Conservation (phyloP, 2,113 vertebrate species). For the Anolis sagrei region DNA sequence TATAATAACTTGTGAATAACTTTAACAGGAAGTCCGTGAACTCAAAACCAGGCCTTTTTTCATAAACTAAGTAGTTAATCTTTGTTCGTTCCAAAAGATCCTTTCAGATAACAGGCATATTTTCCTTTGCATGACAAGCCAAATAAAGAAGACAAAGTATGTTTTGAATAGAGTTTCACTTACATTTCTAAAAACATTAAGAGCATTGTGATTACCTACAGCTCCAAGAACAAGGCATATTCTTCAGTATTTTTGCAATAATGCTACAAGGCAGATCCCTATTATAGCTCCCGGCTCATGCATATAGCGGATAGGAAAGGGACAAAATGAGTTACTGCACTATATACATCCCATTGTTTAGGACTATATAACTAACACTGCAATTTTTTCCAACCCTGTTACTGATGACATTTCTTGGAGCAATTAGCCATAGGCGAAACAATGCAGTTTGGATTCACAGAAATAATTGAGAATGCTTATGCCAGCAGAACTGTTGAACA, state of each 20-base stretch:
- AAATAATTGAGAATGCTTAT: no score
- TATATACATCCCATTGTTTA: neutral
- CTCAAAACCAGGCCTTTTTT: constrained; percentile 15
- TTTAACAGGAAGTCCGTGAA: constrained; percentile 37
- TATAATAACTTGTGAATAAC: constrained; percentile 20
- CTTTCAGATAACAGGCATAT: constrained; percentile 19
- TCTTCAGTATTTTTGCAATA: neutral
- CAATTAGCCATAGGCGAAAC: neutral
- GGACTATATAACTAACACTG: neutral
- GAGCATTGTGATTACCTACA: neutral
- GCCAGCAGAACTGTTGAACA: no score
- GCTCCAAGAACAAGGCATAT: neutral
- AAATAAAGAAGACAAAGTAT: neutral
- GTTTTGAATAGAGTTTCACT: neutral
- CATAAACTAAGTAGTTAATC: constrained; percentile 26
- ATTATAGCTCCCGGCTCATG: neutral
- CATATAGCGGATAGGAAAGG: neutral
- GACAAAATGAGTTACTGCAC: neutral
- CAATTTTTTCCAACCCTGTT: neutral
- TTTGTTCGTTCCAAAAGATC: constrained; percentile 27
- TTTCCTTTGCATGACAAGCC: constrained; percentile 5
- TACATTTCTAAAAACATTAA: neutral
- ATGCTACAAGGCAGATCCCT: neutral
- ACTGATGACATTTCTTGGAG: neutral
- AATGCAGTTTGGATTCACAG: neutral